Percentiles rank a stretch among this genome's conserved stretches.
These are phyloP conservation scores for Calyptomena viridis DNA, from an alignment of 2,113 vertebrate species.

Conservation along the genomic window DNA sequence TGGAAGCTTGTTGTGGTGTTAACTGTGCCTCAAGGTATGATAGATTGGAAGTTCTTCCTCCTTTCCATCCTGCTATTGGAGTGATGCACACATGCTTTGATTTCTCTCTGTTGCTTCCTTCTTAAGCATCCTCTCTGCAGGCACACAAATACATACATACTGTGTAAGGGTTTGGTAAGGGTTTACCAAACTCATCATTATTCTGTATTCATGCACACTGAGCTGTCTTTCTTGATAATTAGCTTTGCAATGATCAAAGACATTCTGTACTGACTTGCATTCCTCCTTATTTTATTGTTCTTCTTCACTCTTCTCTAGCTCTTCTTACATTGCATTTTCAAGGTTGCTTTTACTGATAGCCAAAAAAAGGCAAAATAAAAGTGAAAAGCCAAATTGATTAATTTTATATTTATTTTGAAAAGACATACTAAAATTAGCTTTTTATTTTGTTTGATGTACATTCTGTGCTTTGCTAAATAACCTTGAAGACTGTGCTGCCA, in stretches of 20 bases:
- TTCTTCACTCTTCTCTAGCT: neutral
- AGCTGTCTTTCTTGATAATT: constrained; percentile 8
- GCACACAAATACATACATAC: neutral
- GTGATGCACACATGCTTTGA: rapidly evolving
- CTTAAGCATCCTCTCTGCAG: neutral
- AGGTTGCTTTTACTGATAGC: constrained; percentile 4
- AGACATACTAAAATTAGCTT: neutral
- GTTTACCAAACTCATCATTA: neutral
- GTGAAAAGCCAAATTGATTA: neutral
- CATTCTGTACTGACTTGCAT: neutral
- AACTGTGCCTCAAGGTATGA: neutral
- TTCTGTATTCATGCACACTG: neutral
- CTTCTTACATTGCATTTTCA: neutral
- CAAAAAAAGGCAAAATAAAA: constrained; percentile 3
- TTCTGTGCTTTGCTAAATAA: neutral
- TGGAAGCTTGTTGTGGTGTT: rapidly evolving
- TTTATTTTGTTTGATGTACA: neutral
- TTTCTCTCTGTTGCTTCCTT: neutral
- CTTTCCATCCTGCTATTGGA: neutral
- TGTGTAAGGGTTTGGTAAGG: neutral
- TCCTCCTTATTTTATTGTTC: neutral
- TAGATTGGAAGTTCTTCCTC: neutral
- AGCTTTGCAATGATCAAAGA: constrained; percentile 32
- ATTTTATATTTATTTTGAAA: neutral
- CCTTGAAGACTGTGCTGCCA: neutral